These are phyloP conservation scores for Hemithea aestivaria DNA, from an alignment of 2,888 invertebrate genomes.

Conservation along the genomic window DNA sequence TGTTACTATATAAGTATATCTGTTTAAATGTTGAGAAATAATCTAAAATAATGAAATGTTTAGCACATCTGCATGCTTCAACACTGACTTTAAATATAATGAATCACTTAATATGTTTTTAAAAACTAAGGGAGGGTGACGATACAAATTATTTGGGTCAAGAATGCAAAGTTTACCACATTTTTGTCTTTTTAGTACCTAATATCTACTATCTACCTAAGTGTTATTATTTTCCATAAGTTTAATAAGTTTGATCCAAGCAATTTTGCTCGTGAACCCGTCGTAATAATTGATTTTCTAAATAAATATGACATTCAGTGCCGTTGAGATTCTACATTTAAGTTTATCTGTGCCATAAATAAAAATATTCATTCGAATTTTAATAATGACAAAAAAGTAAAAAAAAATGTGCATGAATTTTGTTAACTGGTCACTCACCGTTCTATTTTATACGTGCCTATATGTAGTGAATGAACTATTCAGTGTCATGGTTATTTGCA, in stretches of 20 bases:
- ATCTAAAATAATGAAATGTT: constrained; percentile 28
- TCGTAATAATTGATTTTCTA: constrained; percentile 29
- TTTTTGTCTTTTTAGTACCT: constrained; percentile 2
- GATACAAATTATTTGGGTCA: constrained; percentile 22
- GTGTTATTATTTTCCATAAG: constrained; percentile 29
- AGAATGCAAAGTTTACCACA: constrained; percentile 3
- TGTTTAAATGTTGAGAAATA: constrained; percentile 36
- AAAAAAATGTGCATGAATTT: constrained; percentile 12
- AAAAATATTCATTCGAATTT: constrained; percentile 18
- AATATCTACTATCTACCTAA: constrained; percentile 5
- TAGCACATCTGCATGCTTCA: constrained; percentile 23
- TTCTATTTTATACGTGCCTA: constrained; percentile 25
- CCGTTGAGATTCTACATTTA: constrained; percentile 40
- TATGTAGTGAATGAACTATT: constrained; percentile 28
- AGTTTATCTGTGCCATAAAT: constrained; percentile 58
- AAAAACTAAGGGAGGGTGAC: constrained; percentile 15
- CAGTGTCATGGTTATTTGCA: constrained; percentile 13
- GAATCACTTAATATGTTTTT: neutral
- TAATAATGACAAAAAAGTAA: constrained; percentile 14
- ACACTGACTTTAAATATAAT: constrained; percentile 11
- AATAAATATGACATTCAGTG: constrained; percentile 34
- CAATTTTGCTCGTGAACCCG: constrained; percentile 19
- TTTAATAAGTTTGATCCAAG: constrained; percentile 22
- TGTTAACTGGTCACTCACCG: constrained; percentile 8
- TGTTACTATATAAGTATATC: constrained; percentile 53